Evolutionary conservation across 2,888 invertebrate genomes (phyloP).

Genomic region (Choreutis nemorana): DNA sequence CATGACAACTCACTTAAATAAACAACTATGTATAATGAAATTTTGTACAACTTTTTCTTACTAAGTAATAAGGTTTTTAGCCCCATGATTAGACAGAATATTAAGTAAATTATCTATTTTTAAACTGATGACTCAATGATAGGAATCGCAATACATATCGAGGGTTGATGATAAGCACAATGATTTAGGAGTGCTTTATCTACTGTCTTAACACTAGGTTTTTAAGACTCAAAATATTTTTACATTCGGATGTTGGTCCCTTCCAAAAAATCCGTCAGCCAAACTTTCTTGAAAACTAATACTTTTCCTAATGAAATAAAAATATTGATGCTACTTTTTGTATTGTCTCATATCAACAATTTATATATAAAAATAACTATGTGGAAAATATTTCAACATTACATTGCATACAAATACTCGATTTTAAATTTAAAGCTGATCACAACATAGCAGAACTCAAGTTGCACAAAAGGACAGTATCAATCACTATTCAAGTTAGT

Average conservation of each 20-base stretch:
- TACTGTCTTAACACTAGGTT: too few relatives aligned
- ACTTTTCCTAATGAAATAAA: conserved; percentile 29
- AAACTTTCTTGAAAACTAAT: conserved; percentile 37
- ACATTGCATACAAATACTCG: conserved; percentile 56
- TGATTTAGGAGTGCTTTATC: conserved; percentile 21
- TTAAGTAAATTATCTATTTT: conserved; percentile 24
- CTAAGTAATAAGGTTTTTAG: conserved; percentile 37
- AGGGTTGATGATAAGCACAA: conserved; percentile 23
- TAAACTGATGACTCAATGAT: conserved; percentile 29
- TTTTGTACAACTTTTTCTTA: conserved; percentile 41
- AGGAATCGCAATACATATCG: conserved; percentile 36
- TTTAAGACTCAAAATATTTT: too few relatives aligned
- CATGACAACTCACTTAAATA: conserved; percentile 53
- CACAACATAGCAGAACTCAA: conserved; percentile 62
- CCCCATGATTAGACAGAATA: conserved; percentile 37
- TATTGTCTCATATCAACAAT: conserved; percentile 61
- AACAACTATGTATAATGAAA: conserved; percentile 42
- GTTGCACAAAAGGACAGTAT: conserved; percentile 60
- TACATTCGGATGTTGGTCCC: conserved; percentile 56
- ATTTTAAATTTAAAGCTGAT: conserved; percentile 61
- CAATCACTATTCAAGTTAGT: conserved; percentile 46
- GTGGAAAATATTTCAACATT: conserved; percentile 47
- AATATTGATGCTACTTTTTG: conserved; percentile 45
- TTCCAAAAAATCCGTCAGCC: conserved; percentile 48
- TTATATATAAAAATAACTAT: conserved; percentile 61